Evolutionary conservation across 2,113 vertebrate genomes (phyloP).

Genomic region (Noctilio leporinus): DNA sequence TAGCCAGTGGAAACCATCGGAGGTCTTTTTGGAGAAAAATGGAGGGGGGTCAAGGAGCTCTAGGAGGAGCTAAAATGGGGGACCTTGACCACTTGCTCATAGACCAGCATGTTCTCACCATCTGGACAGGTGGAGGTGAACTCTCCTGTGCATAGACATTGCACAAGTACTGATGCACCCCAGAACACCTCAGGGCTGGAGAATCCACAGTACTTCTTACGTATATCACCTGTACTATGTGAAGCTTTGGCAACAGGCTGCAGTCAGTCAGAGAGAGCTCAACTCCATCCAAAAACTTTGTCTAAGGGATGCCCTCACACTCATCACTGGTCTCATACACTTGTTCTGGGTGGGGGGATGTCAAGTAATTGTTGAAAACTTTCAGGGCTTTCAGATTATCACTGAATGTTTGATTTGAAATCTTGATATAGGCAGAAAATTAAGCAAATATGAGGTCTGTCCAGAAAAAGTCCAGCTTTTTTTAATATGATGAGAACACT

Average conservation of each 20-base stretch:
- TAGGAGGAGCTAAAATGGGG: conserved; percentile 79
- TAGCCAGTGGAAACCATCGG: background rate
- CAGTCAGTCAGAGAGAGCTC: conserved; percentile 90
- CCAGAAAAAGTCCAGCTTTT: too few relatives aligned
- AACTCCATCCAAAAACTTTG: conserved; percentile 88
- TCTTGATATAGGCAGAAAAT: conserved; percentile 93
- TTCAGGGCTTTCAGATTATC: conserved; percentile 87
- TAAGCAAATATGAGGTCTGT: conserved; percentile 81
- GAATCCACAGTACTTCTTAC: conserved; percentile 87
- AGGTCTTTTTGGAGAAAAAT: background rate
- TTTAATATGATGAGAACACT: too few relatives aligned
- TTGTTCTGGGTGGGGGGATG: conserved; percentile 85
- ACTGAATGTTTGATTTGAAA: conserved; percentile 86
- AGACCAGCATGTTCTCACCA: conserved; percentile 87
- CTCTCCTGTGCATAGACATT: conserved; percentile 86
- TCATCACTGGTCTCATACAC: conserved; percentile 89
- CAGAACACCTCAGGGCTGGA: conserved; percentile 82
- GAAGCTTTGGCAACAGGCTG: conserved; percentile 91
- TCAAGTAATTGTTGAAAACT: conserved; percentile 86
- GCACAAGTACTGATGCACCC: conserved; percentile 88
- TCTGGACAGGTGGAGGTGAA: conserved; percentile 89
- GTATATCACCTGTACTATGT: conserved; percentile 92
- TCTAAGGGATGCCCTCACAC: conserved; percentile 83
- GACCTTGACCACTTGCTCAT: conserved; percentile 87
- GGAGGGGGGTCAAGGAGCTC: background rate